Percentiles rank a stretch among this genome's conserved stretches.
These are phyloP conservation scores for Herminia tarsipennalis DNA, from an alignment of 2,888 invertebrate species.

Conservation along the genomic window DNA sequence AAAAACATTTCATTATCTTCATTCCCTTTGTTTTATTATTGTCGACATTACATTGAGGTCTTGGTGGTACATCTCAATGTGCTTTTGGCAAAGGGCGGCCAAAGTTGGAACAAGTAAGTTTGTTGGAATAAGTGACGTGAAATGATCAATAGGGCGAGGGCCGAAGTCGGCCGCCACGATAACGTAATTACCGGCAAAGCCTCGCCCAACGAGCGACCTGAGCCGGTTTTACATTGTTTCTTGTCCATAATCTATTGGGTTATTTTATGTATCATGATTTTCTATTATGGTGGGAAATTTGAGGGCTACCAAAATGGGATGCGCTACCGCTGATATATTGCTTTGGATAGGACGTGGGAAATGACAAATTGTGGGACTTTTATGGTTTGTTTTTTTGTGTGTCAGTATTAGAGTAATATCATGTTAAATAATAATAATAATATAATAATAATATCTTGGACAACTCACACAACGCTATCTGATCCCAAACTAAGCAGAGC, in stretches of 20 bases:
- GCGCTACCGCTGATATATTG: constrained; percentile 8
- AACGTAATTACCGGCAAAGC: constrained; percentile 70
- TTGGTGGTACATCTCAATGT: constrained; percentile 25
- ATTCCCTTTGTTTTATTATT: constrained; percentile 16
- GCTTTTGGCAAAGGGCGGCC: constrained; percentile 41
- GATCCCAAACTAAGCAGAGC: no score
- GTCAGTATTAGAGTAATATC: not conserved
- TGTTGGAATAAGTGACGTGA: constrained; percentile 67
- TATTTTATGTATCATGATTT: constrained; percentile 24
- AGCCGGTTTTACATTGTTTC: constrained; percentile 49
- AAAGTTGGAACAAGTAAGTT: constrained; percentile 59
- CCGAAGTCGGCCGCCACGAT: constrained; percentile 61
- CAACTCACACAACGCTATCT: no score
- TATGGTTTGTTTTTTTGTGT: not conserved
- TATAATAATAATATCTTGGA: no score
- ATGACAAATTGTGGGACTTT: not conserved
- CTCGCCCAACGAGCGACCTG: constrained; percentile 55
- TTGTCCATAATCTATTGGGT: constrained; percentile 42
- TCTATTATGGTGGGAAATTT: constrained; percentile 21
- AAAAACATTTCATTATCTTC: not conserved
- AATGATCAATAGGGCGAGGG: constrained; percentile 72
- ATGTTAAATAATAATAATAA: not conserved
- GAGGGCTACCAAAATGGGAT: constrained; percentile 16
- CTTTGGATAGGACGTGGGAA: constrained; percentile 1
- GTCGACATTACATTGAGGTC: constrained; percentile 15